Evolutionary conservation across 2,797 vertebrate genomes (phyloP), one percentile per base, ranked within the genome.

Genomic region (Lacerta agilis): DNA sequence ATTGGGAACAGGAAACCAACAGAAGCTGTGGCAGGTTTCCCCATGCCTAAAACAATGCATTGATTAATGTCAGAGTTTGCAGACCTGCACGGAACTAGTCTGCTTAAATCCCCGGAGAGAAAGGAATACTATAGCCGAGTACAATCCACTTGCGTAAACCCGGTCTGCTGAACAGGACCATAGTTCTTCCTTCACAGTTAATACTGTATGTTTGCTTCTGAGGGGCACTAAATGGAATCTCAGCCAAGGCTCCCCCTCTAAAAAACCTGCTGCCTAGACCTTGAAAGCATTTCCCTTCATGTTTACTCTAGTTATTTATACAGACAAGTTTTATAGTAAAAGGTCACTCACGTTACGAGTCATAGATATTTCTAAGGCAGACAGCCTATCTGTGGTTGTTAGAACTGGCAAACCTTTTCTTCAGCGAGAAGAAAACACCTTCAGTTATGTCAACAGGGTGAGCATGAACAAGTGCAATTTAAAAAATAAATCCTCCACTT

Each of bases 291-390:
- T 91, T 81, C 5, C 90, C 66, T 79, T 85, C 89, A 90, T 90
- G 86, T 86, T 89, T 49, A 9, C 6, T 83, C 11, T 29, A 79
- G 55, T 85, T 86, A 91, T 86, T 93, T 87, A 64, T 75, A 76
- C 49, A 86, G 85, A 1, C 5, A 87, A 55, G 29, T 91, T 76
- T 49, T 38, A 88, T 84, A 86, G 67, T 87, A 89, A 92, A 93
- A 90, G 23, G 27, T 75, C 49, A 41, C n/a, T 86, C 49, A 33
- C 20, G 23, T 83, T 92, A 82, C 15, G 45, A 86, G 33, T 49
- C 71, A 87, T 3, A 43, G 77, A 67, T 87, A 82, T 83, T 90
- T 87, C 78, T 91, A 91, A 91, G 38, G 80, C 43, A 69, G 36
- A 85, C 90, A 87, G 5, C 27, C 45, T 77, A 89, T 18, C 49